Conservation (phyloP, 2,888 invertebrate genomes). For the Hirtodrosophila confusa region DNA sequence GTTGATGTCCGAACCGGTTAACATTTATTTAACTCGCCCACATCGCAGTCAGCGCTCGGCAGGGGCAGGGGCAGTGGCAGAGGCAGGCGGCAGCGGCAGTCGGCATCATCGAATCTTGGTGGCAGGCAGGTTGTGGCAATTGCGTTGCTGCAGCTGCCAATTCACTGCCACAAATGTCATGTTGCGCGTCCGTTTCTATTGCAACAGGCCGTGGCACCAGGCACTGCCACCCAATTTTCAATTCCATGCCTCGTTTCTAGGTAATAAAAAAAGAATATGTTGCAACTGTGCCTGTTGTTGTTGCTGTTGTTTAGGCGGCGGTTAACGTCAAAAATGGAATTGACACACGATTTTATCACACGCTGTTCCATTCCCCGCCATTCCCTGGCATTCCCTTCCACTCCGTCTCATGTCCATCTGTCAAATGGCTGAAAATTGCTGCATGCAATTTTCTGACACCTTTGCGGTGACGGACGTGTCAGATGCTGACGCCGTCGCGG, state of each 20-base stretch:
- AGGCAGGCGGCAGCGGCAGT: not conserved
- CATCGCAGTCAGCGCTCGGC: conserved; percentile 13
- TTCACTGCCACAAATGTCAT: conserved; percentile 80
- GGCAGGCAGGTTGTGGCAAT: conserved; percentile 55
- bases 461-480: conserved; percentile 71
- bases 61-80: not conserved
- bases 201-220: conserved; percentile 60
- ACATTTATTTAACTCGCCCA: conserved; percentile 49
- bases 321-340: conserved; percentile 76
- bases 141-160: conserved; percentile 65
- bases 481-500: conserved; percentile 45
- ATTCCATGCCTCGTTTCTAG: conserved; percentile 19
- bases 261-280: conserved; percentile 34
- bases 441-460: conserved; percentile 74
- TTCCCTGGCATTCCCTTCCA: conserved; percentile 15
- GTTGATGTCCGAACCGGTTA: conserved; percentile 48
- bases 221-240: conserved; percentile 25
- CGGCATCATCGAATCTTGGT: conserved; percentile 30
- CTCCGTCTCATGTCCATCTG: conserved; percentile 55
- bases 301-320: conserved; percentile 71
- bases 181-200: conserved; percentile 76
- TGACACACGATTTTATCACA: conserved; percentile 78
- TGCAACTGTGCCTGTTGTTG: conserved; percentile 4
- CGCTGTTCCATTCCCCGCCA: conserved; percentile 31
- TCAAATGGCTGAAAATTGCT: conserved; percentile 59